Evolutionary conservation across 2,888 invertebrate genomes (phyloP).

Genomic region (Mallateleia sp.): DNA sequence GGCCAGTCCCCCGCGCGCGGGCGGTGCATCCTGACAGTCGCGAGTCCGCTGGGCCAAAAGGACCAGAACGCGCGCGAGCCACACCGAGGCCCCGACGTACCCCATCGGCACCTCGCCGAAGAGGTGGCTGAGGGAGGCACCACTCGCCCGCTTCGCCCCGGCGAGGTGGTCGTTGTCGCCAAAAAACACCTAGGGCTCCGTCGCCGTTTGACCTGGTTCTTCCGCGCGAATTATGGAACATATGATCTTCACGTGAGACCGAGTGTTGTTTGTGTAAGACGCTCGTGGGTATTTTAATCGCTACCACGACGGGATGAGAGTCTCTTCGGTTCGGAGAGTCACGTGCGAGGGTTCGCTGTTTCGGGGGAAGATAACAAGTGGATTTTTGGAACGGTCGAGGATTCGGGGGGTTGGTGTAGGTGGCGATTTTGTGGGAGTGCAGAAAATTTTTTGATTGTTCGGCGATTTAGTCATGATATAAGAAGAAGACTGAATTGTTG

Average conservation of each 20-base stretch:
- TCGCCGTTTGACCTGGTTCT: conserved; percentile 57
- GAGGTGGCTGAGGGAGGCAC: conserved; percentile 73
- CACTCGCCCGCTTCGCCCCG: conserved; percentile 73
- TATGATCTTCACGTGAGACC: conserved; percentile 66
- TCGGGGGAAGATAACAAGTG: not conserved
- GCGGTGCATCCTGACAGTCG: conserved; percentile 86
- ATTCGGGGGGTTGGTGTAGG: too few species aligned
- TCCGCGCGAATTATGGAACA: conserved; percentile 45
- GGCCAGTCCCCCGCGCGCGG: conserved; percentile 89
- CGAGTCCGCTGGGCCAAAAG: conserved; percentile 56
- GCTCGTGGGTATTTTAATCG: conserved; percentile 29
- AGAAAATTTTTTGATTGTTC: too few species aligned
- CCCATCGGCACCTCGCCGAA: conserved; percentile 74
- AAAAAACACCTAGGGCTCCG: not conserved
- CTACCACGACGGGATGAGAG: not conserved
- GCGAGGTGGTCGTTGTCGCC: conserved; percentile 50
- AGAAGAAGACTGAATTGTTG: too few species aligned
- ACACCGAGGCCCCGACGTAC: conserved; percentile 44
- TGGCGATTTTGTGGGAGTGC: too few species aligned
- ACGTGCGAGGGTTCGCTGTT: conserved; percentile 41
- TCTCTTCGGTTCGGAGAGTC: conserved; percentile 34
- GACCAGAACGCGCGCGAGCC: conserved; percentile 62
- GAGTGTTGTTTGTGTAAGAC: conserved; percentile 32
- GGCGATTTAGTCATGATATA: too few species aligned
- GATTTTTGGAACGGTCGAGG: too few species aligned